Base-by-base conservation (phyloP, 2,888 invertebrate genomes). In the Agonopterix arenella region DNA sequence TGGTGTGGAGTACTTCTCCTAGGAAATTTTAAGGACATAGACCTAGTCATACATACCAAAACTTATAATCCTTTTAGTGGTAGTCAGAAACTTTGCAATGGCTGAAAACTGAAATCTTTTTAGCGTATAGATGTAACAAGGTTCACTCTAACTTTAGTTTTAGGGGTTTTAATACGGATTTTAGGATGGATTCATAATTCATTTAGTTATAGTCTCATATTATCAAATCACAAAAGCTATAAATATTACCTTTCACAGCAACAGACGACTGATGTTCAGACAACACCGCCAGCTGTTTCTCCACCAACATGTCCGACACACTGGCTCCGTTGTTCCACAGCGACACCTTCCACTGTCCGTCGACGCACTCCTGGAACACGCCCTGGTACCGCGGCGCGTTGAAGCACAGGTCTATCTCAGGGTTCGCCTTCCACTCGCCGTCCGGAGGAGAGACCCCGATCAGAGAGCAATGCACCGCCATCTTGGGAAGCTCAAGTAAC, bases 381-480 rank as follows among this genome's bases (percentile, higher is more conserved):
- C 93, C 93, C 52, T 89, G 84, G 62, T 91, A 92, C 0, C 83
- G 75, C 1, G 92, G 91, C 36, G 89, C 90, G 60, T 91, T 90
- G 66, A 94, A 93, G 63, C 90, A 92, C n/a, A 85, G 73, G 53
- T 91, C 90, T 48, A 92, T 89, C 44, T 81, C 83, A 1, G 84
- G 73, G 36, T 90, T 73, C 37, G 90, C 83, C 8, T 90, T 84
- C 94, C 94, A 94, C 52, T 76, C 82, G 0, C 90, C 90, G 4
- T 89, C 91, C 43, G 80, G 78, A 0, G 93, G 92, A 13, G 85
- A 72, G 1, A 95, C 89, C 38, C 92, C 91, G 38, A 89, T 79
- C 47, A 96, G 77, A 0, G 91, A 85, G 67, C 96, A 95, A 47
- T 90, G 90, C 0, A 95, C 80, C 0, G 94, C 94, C 90, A 95